phyloP scores from a whole-genome alignment of 2,888 invertebrate species.

The Idaea aversata region DNA sequence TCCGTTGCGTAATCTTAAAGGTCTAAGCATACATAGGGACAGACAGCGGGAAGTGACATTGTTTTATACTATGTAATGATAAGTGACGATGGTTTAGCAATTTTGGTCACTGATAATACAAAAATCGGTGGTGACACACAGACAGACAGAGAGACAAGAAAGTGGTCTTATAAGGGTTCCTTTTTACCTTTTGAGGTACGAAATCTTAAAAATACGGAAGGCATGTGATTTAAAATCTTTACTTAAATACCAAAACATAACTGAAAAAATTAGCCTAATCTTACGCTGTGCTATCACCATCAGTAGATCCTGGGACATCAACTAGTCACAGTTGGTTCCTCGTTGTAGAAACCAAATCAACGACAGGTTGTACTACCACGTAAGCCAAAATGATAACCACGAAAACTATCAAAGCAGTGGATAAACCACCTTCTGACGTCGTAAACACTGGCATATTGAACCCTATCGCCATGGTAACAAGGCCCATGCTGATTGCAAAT shows the following conservation, averaged over 20 bases:
- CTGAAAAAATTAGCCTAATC: constrained; percentile 7
- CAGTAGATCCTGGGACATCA: constrained; percentile 43
- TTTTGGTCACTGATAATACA: too few relatives aligned
- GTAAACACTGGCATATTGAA: constrained; percentile 65
- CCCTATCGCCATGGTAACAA: constrained; percentile 65
- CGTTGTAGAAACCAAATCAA: constrained; percentile 57
- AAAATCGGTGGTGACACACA: too few relatives aligned
- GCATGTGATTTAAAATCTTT: constrained; percentile 10
- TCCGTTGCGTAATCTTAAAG: too few relatives aligned
- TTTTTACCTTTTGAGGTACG: too few relatives aligned
- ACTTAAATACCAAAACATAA: constrained; percentile 9
- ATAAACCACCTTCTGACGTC: constrained; percentile 46
- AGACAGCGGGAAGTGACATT: too few relatives aligned
- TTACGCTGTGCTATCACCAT: constrained; percentile 58
- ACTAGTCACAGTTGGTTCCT: constrained; percentile 60
- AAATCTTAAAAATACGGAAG: constrained; percentile 11
- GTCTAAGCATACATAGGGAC: too few relatives aligned
- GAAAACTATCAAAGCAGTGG: constrained; percentile 61
- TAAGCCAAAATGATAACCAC: constrained; percentile 55
- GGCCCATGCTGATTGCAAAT: constrained; percentile 73
- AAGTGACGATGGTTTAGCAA: too few relatives aligned
- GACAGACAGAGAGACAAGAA: too few relatives aligned
- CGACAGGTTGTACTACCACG: constrained; percentile 60
- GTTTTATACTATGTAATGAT: too few relatives aligned
- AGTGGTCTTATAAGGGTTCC: too few relatives aligned